phyloP scores from a whole-genome alignment of 2,797 vertebrate genomes.

The Sebastiscus albofasciatus region DNA sequence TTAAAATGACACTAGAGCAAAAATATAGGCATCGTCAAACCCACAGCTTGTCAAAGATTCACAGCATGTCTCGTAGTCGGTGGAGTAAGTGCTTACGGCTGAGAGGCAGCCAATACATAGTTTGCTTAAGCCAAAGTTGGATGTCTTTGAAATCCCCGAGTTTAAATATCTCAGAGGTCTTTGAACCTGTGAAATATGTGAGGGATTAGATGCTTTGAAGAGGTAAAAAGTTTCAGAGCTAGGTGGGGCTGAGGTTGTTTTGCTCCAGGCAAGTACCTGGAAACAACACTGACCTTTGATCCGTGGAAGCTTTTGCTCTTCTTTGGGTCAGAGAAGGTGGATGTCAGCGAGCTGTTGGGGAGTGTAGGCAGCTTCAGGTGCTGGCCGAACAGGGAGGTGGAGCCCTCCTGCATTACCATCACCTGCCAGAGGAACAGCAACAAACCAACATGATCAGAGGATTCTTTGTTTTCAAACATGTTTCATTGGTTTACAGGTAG shows the following conservation, averaged over 20 bases:
- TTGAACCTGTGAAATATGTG: constrained; percentile 65
- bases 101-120: constrained; percentile 36
- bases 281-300: constrained; percentile 86
- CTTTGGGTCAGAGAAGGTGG: constrained; percentile 87
- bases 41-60: constrained; percentile 11
- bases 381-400: constrained; percentile 86
- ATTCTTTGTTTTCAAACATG: neutral
- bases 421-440: constrained; percentile 75
- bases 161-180: constrained; percentile 59
- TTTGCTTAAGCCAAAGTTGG: constrained; percentile 45
- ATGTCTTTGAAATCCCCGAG: constrained; percentile 55
- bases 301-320: constrained; percentile 89
- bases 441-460: neutral
- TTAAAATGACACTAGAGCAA: neutral
- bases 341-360: constrained; percentile 85
- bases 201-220: constrained; percentile 58
- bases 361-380: constrained; percentile 89
- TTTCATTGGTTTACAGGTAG: neutral
- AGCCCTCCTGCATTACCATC: constrained; percentile 93
- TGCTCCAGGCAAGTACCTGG: constrained; percentile 27
- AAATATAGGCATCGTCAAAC: neutral
- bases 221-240: constrained; percentile 27
- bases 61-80: neutral
- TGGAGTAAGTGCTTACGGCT: constrained; percentile 24
- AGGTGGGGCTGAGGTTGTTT: neutral